Base-by-base conservation (phyloP, 2,888 invertebrate genomes). In the Calameuta filiformis region DNA sequence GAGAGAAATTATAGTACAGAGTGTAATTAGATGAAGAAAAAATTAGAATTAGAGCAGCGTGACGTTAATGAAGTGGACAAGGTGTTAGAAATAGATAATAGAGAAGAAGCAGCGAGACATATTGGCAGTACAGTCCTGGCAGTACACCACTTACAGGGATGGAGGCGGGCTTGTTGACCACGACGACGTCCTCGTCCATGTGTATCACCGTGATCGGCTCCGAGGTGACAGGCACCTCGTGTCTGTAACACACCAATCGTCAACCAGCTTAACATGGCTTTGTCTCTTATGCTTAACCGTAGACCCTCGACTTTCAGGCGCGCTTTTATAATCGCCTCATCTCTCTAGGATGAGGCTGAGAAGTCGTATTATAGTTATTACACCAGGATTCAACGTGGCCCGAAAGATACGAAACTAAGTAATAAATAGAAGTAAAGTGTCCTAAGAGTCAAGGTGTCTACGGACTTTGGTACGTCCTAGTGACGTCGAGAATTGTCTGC, bases 141-240 rank as follows among this genome's bases (percentile, higher is more conserved):
- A 95, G 95, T 93, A 94, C 94, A 96, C 96, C 96, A 97, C 97
- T 97, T 97, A 98, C 98, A 93, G 99, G 99, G 94, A 99, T 98
- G 93, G 99, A 99, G 93, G 98, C 97, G 92, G 99, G 99, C 95
- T 99, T 99, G 96, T 99, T 98, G 94, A 99, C 97, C 94, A 99
- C 99, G 94, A 99, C 96, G 94, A 99, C 95, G 94, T 99, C 98
- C 93, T 98, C 98, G 94, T 97, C 98, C 95, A 98, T 97, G 94
- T 97, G 97, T 92, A 99, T 96, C 94, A 99, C 97, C 94, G 97
- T 96, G 94, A 99, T 97, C 93, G 97, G 96, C 94, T 97, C 96
- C 93, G 97, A 97, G 93, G 98, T 96, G 93, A 99, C 98, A 92
- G 99, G 98, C 93, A 98, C 97, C 95, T 99, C 99, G 95, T 99